These are phyloP conservation scores for Hypsibius dujardini DNA, from an alignment of 1,140 invertebrate genomes.

Conservation along the genomic window DNA sequence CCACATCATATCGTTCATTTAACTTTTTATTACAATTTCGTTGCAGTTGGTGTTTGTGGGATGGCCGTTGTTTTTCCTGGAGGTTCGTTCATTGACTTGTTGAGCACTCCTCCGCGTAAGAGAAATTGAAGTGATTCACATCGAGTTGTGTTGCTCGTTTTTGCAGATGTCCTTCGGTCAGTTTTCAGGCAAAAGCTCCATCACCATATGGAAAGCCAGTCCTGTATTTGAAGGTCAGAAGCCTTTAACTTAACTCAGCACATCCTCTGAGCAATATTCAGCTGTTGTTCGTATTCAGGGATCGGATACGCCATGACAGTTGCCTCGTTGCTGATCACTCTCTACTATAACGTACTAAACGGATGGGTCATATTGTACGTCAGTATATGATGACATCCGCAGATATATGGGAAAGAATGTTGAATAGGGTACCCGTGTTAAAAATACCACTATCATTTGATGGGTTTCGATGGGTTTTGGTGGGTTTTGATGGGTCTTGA, in stretches of 20 bases:
- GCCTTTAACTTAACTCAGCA: conserved; percentile 14
- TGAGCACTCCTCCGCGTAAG: too few relatives aligned
- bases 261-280: not conserved
- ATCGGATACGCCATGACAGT: conserved; percentile 65
- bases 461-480: too few relatives aligned
- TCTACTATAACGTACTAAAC: conserved; percentile 54
- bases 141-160: too few relatives aligned
- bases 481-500: too few relatives aligned
- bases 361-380: conserved; percentile 50
- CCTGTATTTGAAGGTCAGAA: conserved; percentile 42
- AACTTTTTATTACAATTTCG: too few relatives aligned
- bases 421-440: too few relatives aligned
- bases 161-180: conserved; percentile 56
- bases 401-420: too few relatives aligned
- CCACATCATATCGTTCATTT: too few relatives aligned
- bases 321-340: conserved; percentile 59
- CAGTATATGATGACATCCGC: too few relatives aligned
- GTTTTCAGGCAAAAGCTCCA: conserved; percentile 51
- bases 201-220: conserved; percentile 42
- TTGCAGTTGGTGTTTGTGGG: conserved; percentile 64
- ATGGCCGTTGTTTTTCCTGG: conserved; percentile 71
- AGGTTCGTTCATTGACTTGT: too few relatives aligned
- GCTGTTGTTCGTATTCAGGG: conserved; percentile 44
- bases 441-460: too few relatives aligned
- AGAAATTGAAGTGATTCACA: too few relatives aligned